Percentiles rank a stretch among this genome's conserved stretches.
Conservation (phyloP, 2,113 vertebrate species). For the Circaetus gallicus region DNA sequence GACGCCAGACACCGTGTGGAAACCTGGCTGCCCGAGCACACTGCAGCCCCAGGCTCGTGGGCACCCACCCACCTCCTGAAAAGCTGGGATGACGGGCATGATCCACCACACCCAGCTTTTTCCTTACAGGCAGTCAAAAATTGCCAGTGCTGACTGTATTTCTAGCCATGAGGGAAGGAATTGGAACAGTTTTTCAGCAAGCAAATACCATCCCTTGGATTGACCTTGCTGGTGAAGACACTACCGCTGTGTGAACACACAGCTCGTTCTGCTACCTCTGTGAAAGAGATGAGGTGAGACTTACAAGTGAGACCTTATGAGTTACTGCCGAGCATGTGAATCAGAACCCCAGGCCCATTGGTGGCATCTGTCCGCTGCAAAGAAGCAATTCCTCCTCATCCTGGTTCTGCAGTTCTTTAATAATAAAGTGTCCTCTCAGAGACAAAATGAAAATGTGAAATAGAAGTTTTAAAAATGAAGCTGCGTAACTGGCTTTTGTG, state of each 20-base stretch:
- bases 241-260: background rate
- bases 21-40: background rate
- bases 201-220: background rate
- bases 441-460: slow-evolving; percentile 7
- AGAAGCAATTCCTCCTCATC: slow-evolving; percentile 23
- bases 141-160: background rate
- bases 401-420: background rate
- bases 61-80: background rate
- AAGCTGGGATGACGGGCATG: background rate
- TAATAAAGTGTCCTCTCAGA: background rate
- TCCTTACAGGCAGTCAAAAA: background rate
- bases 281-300: slow-evolving; percentile 3
- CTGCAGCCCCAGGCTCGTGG: background rate
- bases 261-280: background rate
- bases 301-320: background rate
- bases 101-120: background rate
- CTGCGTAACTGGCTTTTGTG: background rate
- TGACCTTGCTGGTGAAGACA: background rate
- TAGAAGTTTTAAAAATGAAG: slow-evolving; percentile 14
- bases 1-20: background rate
- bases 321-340: background rate
- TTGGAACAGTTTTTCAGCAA: background rate
- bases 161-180: background rate
- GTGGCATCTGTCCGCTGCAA: slow-evolving; percentile 19
- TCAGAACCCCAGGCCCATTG: background rate